Percentiles rank a stretch among this genome's conserved stretches.
phyloP scores from a whole-genome alignment of 2,113 vertebrate genomes.

The Pyxicephalus adspersus region DNA sequence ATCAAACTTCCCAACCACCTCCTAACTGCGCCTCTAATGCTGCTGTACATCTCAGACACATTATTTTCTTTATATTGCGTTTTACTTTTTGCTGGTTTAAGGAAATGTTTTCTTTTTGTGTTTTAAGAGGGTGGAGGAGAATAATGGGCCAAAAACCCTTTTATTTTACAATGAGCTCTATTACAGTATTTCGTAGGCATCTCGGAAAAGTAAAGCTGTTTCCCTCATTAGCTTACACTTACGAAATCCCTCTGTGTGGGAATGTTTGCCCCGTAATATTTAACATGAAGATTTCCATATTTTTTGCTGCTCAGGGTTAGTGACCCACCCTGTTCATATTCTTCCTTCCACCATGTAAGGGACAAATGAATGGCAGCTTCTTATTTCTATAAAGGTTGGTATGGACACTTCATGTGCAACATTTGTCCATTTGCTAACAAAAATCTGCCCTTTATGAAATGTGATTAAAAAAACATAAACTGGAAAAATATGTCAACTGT shows the following conservation, averaged over 20 bases:
- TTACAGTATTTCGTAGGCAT: conserved; percentile 37
- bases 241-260: conserved; percentile 29
- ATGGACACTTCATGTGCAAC: not conserved
- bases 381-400: not conserved
- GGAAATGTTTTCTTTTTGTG: conserved; percentile 51
- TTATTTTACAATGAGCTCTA: conserved; percentile 28
- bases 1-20: conserved; percentile 46
- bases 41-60: conserved; percentile 51
- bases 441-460: conserved; percentile 6
- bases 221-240: conserved; percentile 34
- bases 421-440: not conserved
- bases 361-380: conserved; percentile 23
- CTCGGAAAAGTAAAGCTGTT: conserved; percentile 32
- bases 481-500: conserved; percentile 22
- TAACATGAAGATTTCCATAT: conserved; percentile 13
- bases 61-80: conserved; percentile 48
- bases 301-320: not conserved
- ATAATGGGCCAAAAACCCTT: conserved; percentile 33
- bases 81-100: conserved; percentile 50
- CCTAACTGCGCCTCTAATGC: conserved; percentile 41
- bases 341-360: not conserved
- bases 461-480: not conserved
- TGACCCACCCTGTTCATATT: not conserved
- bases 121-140: conserved; percentile 22
- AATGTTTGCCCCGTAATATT: conserved; percentile 33